Evolutionary conservation across 2,888 invertebrate genomes (phyloP).

Genomic region (Xestia ashworthii): DNA sequence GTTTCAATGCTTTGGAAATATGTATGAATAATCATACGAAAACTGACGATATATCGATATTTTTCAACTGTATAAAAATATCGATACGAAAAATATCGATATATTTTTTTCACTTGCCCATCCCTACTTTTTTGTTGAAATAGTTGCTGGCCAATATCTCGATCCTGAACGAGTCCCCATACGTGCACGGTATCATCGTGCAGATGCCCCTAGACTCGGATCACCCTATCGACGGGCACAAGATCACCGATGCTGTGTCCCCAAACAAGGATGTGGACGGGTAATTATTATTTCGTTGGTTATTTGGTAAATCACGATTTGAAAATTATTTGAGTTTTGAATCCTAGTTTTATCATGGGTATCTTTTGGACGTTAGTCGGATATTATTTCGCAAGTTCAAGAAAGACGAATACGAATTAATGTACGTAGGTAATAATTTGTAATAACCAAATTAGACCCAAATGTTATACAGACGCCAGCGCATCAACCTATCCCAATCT

Average conservation of each 20-base stretch:
- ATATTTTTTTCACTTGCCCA: too few relatives aligned
- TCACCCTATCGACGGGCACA: slow-evolving; percentile 95
- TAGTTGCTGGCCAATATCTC: slow-evolving; percentile 93
- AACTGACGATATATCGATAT: too few relatives aligned
- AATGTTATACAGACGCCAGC: too few relatives aligned
- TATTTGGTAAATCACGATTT: neutral
- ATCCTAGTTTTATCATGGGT: neutral
- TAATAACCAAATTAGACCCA: neutral
- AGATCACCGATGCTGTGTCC: slow-evolving; percentile 96
- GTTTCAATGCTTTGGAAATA: too few relatives aligned
- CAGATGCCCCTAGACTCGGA: slow-evolving; percentile 98
- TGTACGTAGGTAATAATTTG: too few relatives aligned
- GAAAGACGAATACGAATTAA: too few relatives aligned
- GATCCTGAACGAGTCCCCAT: slow-evolving; percentile 95
- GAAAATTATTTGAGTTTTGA: neutral
- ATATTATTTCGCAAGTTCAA: too few relatives aligned
- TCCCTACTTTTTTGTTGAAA: slow-evolving; percentile 45
- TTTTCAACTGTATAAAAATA: too few relatives aligned
- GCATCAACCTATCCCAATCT: too few relatives aligned
- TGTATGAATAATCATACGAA: too few relatives aligned
- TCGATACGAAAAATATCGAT: too few relatives aligned
- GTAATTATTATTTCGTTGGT: slow-evolving; percentile 86
- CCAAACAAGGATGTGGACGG: slow-evolving; percentile 99
- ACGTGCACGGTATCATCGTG: slow-evolving; percentile 98
- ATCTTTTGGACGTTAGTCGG: neutral